Evolutionary conservation across 2,797 vertebrate genomes (phyloP), one percentile per base, ranked within the genome.

Genomic region (Cossypha polioptera): DNA sequence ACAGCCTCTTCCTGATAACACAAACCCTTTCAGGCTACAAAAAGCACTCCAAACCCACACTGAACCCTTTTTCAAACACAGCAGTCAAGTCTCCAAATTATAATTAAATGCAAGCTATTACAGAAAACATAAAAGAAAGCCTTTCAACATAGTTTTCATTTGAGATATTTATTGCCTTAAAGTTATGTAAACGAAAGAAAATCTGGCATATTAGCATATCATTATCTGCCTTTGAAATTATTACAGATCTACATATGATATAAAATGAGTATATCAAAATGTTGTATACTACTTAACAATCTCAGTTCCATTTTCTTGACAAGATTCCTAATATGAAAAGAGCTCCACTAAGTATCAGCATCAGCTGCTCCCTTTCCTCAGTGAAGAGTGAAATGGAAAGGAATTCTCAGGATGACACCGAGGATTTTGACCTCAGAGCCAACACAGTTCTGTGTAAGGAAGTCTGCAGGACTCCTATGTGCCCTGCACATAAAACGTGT

Each of bases 71-170:
- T 89, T 73, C 88, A 89, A 95, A 58, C 50, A 91, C 59, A 79
- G 73, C 61, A 82, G 79, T 84, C 67, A 92, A 53, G 40, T n/a
- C 54, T 88, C 71, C 43, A 91, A 83, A 91, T 88, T 85, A 57
- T 74, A 92, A 97, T 65, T 88, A 94, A 94, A 92, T 55, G 58
- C 45, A 94, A 93, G 84, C 54, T 90, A 91, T 96, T 88, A 92
- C 36, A 58, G 77, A 95, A 93, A 92, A 87, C 40, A 80, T 92
- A 57, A 87, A 95, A 93, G 58, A 86, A 94, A 87, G 1, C 8
- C 33, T 87, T 94, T 72, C 36, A 73, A 57, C 38, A 25, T 21
- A 43, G 57, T 74, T 63, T 51, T 72, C 54, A 72, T 87, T 90
- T 87, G 90, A 73, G 61, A 67, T 72, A 83, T 86, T 87, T 96